Base-by-base conservation (phyloP, 2,797 vertebrate genomes). In the Trachurus trachurus region DNA sequence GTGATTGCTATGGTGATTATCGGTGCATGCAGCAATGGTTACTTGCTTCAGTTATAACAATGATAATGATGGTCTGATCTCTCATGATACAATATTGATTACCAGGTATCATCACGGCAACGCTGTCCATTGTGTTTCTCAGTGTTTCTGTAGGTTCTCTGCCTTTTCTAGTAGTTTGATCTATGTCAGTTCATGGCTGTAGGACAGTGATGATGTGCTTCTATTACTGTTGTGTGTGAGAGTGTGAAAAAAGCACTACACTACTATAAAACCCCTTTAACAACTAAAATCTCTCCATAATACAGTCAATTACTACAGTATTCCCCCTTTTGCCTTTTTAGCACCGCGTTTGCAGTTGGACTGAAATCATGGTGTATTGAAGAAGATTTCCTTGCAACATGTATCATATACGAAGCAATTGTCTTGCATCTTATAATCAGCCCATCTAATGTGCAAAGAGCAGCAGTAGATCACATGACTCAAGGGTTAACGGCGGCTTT, bases 361-460 rank as follows among this genome's bases (percentile, higher is more conserved):
- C 16, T 16, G 29, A 11, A 17, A 31, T 63, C 16, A 21, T n/a
- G 5, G 40, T 52, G n/a, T 16, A 13, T 22, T 49, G 17, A 49
- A 19, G 45, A 49, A 9, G 17, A 19, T 49, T 49, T 49, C 17
- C 17, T 49, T 19, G 45, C 45, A 19, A 49, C 34, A n/a, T 31
- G 15, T 45, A 44, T 49, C 50, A 70, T n/a, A 66, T 59, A 8
- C 6, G 22, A 52, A 49, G 19, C 53, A 59, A 58, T 45, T 7
- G 15, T 45, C 21, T 50, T 56, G 13, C 34, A 40, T 62, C 31
- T 40, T 42, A 11, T 44, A 68, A 66, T 50, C 53, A 31, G 19
- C 54, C 57, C 44, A 15, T 1, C 39, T 57, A 66, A 68, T 66
- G 66, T 70, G 21, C 47, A 61, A 3, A 17, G 13, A 47, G 58